Conservation (phyloP, 2,888 invertebrate genomes). For the Caenorhabditis sinica region DNA sequence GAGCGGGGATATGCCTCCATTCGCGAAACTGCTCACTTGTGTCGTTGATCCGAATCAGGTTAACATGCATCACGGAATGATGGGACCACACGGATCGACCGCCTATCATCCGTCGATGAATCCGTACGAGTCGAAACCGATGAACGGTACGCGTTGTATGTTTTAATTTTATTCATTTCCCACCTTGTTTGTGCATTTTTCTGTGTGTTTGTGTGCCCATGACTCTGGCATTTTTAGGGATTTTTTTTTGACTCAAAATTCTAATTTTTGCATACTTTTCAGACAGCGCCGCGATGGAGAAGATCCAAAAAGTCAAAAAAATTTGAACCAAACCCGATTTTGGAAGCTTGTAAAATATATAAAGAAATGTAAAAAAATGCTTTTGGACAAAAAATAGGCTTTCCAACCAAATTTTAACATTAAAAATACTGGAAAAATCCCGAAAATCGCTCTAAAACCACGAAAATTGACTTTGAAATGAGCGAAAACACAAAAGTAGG, state of each 20-base stretch:
- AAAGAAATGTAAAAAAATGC: too few relatives aligned
- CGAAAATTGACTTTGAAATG: too few relatives aligned
- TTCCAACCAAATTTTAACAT: too few relatives aligned
- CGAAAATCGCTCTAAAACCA: too few relatives aligned
- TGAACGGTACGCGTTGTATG: slow-evolving; percentile 38
- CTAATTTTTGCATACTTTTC: too few relatives aligned
- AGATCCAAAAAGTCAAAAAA: not conserved
- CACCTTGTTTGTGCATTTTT: not conserved
- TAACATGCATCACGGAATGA: slow-evolving; percentile 29
- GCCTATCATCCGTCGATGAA: not conserved
- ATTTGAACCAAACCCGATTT: too few relatives aligned
- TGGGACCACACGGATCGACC: slow-evolving; percentile 14
- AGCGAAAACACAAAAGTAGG: too few relatives aligned
- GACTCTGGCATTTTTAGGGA: not conserved
- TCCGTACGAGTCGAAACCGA: slow-evolving; percentile 27
- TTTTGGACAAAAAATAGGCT: too few relatives aligned
- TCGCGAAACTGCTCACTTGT: slow-evolving; percentile 45
- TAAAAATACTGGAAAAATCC: too few relatives aligned
- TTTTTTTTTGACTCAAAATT: not conserved
- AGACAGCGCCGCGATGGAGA: too few relatives aligned
- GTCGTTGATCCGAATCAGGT: slow-evolving; percentile 40
- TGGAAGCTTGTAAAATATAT: too few relatives aligned
- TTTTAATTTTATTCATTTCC: too few relatives aligned
- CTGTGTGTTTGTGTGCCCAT: not conserved
- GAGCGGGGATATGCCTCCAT: slow-evolving; percentile 1